Evolutionary conservation across 2,113 vertebrate species (phyloP).

Genomic region (Helogale parvula): DNA sequence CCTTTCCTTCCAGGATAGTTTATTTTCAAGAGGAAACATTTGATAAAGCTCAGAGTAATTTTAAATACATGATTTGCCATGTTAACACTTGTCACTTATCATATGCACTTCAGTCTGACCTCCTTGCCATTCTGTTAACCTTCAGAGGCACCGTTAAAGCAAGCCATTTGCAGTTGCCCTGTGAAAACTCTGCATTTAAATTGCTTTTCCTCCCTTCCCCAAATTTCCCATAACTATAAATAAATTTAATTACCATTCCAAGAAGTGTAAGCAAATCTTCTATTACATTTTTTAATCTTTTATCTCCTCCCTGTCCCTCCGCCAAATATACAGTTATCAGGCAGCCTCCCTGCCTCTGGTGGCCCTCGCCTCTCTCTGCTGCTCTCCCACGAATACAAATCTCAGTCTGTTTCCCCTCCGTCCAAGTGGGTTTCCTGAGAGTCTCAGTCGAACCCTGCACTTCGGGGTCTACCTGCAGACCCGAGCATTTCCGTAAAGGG

Average conservation of each 20-base stretch:
- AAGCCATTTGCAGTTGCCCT: constrained; percentile 74
- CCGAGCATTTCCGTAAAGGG: not conserved
- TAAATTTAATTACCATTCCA: constrained; percentile 69
- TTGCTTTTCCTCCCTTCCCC: constrained; percentile 74
- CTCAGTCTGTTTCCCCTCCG: not conserved
- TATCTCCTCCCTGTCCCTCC: constrained; percentile 59
- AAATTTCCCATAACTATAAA: constrained; percentile 80
- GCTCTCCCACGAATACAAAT: not conserved
- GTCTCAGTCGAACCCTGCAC: not conserved
- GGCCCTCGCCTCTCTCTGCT: not conserved
- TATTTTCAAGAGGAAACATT: constrained; percentile 80
- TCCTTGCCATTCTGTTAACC: constrained; percentile 77
- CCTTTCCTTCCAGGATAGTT: constrained; percentile 74
- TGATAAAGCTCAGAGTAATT: constrained; percentile 76
- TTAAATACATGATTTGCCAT: constrained; percentile 76
- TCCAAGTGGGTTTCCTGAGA: not conserved
- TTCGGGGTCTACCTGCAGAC: not conserved
- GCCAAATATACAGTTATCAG: constrained; percentile 64
- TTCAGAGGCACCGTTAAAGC: constrained; percentile 62
- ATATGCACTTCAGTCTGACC: constrained; percentile 67
- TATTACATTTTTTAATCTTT: constrained; percentile 72
- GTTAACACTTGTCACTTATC: constrained; percentile 79
- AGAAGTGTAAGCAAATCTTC: constrained; percentile 71
- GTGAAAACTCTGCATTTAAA: constrained; percentile 80
- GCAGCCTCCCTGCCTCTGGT: not conserved